phyloP scores from a whole-genome alignment of 2,888 invertebrate genomes.

The Sphecodes monilicornis region DNA sequence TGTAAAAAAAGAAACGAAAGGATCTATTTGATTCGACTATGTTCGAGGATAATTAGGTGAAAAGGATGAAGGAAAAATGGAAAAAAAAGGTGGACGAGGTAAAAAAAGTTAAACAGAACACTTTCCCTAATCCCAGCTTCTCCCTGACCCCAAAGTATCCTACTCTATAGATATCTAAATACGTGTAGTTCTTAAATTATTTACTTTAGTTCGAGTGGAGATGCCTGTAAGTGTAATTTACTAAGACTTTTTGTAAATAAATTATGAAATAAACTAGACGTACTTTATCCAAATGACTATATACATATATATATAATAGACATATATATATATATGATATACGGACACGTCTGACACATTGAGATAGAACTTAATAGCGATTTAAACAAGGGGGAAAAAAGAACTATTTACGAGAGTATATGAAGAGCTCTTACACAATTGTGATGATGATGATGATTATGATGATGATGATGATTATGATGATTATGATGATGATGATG shows the following conservation, averaged over 20 bases:
- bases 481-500: background rate
- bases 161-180: constrained; percentile 84
- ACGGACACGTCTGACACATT: constrained; percentile 42
- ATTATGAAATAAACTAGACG: constrained; percentile 84
- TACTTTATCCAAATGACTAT: constrained; percentile 82
- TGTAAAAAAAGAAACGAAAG: constrained; percentile 28
- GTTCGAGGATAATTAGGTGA: constrained; percentile 54
- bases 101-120: constrained; percentile 74
- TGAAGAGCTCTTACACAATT: constrained; percentile 32
- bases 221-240: constrained; percentile 84
- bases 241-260: constrained; percentile 84
- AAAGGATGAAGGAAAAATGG: constrained; percentile 41
- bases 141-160: constrained; percentile 82
- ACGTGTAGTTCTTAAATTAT: constrained; percentile 84
- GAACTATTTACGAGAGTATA: constrained; percentile 38
- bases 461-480: background rate
- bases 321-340: constrained; percentile 50
- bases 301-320: constrained; percentile 19
- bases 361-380: constrained; percentile 32
- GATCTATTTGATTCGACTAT: constrained; percentile 47
- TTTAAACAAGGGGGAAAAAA: constrained; percentile 32
- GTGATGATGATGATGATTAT: constrained; percentile 17
- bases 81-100: constrained; percentile 49
- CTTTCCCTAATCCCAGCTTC: constrained; percentile 79
- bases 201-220: constrained; percentile 84